Percentiles rank a stretch among this genome's conserved stretches.
phyloP scores from a whole-genome alignment of 2,113 vertebrate species.

The Oncorhynchus mykiss region DNA sequence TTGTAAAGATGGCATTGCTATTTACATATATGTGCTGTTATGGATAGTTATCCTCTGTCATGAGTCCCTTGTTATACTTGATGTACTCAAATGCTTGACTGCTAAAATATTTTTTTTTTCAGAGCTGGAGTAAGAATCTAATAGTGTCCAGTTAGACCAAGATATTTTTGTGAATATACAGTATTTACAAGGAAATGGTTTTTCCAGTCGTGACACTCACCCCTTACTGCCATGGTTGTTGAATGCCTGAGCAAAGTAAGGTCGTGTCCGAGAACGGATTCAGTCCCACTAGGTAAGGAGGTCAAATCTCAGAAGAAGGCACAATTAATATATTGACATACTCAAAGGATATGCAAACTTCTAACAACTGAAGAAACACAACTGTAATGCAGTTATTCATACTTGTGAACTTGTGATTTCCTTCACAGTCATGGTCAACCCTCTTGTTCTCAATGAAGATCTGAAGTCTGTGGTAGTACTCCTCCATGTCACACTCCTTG shows the following conservation, averaged over 20 bases:
- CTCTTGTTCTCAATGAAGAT: constrained; percentile 74
- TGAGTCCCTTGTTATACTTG: constrained; percentile 84
- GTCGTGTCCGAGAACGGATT: constrained; percentile 88
- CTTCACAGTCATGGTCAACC: constrained; percentile 79
- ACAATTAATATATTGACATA: background rate
- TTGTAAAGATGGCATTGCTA: background rate
- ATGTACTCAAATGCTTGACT: constrained; percentile 95
- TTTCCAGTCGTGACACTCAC: constrained; percentile 56
- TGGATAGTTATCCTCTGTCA: constrained; percentile 83
- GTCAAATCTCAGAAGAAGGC: background rate
- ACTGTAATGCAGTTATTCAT: constrained; percentile 14
- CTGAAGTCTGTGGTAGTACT: constrained; percentile 72
- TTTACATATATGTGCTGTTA: constrained; percentile 75
- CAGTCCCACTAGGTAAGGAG: constrained; percentile 74
- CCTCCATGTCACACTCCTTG: constrained; percentile 67
- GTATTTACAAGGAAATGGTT: background rate
- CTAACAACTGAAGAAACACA: background rate
- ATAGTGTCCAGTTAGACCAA: background rate
- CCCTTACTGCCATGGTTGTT: constrained; percentile 87
- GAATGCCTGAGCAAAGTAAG: constrained; percentile 85
- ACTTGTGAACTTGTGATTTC: constrained; percentile 83
- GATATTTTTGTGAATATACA: background rate
- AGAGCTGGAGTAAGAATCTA: background rate
- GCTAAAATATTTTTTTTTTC: constrained; percentile 54
- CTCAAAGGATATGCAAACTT: background rate